phyloP scores from a whole-genome alignment of 2,797 vertebrate genomes.

The Poecile montanus region DNA sequence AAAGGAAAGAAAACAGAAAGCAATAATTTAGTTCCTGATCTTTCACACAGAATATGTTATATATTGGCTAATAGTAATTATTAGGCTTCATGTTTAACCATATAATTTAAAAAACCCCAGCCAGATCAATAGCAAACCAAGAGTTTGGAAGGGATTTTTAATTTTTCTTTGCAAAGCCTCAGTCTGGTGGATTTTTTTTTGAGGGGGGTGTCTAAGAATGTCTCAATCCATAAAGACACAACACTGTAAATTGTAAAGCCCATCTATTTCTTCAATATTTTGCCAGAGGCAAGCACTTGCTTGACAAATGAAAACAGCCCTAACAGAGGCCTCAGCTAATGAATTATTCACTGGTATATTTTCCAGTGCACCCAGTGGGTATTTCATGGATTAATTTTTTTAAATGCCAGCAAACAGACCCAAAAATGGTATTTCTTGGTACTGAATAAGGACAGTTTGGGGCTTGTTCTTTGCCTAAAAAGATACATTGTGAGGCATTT shows the following conservation, averaged over 20 bases:
- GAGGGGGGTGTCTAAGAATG: neutral
- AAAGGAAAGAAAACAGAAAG: neutral
- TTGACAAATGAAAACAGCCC: neutral
- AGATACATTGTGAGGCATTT: neutral
- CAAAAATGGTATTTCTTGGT: neutral
- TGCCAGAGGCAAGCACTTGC: neutral
- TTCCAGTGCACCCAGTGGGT: neutral
- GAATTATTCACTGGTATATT: slow-evolving; percentile 1
- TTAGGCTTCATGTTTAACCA: neutral
- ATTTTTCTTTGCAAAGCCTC: neutral
- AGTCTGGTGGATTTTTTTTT: neutral
- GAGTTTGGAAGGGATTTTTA: neutral
- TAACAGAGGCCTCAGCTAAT: neutral
- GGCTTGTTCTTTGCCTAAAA: neutral
- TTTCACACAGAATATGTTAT: neutral
- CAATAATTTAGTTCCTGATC: neutral
- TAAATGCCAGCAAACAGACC: neutral
- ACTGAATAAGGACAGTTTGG: neutral
- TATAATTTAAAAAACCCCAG: neutral
- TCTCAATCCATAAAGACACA: neutral
- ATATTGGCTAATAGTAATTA: neutral
- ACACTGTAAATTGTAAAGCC: neutral
- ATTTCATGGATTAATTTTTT: neutral
- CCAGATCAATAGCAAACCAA: neutral
- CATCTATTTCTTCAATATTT: neutral